Evolutionary conservation across 2,113 vertebrate genomes (phyloP).

Genomic region (Trematocara zebra): DNA sequence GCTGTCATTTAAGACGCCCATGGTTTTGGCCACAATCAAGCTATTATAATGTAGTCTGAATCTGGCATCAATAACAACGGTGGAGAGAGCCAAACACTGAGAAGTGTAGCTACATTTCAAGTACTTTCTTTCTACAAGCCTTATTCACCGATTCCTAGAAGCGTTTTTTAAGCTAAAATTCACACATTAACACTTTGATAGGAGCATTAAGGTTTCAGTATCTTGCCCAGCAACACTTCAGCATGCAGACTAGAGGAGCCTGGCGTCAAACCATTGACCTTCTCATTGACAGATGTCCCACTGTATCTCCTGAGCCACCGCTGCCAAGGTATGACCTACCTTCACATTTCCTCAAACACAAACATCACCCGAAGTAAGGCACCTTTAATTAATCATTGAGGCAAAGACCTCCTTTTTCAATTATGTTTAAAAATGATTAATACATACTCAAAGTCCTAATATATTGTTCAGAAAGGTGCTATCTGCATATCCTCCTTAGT

Average conservation of each 20-base stretch:
- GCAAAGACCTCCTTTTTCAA: neutral
- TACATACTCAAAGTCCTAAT: neutral
- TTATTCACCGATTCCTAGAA: neutral
- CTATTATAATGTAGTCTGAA: neutral
- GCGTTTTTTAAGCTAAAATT: neutral
- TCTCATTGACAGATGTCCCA: neutral
- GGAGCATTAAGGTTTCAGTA: neutral
- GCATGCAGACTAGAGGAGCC: neutral
- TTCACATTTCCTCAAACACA: neutral
- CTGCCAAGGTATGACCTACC: neutral
- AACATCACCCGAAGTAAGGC: neutral
- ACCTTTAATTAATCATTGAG: neutral
- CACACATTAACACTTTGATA: neutral
- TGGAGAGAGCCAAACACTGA: neutral
- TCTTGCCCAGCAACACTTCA: neutral
- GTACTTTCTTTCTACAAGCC: neutral
- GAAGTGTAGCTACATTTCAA: fast-evolving
- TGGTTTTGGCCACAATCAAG: neutral
- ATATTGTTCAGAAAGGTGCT: neutral
- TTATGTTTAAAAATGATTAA: neutral
- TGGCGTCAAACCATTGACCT: neutral
- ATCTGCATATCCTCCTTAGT: neutral
- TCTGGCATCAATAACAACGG: neutral
- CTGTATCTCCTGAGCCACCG: neutral
- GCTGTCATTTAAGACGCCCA: neutral